Evolutionary conservation across 2,113 vertebrate genomes (phyloP).

Genomic region (Nicator chloris): DNA sequence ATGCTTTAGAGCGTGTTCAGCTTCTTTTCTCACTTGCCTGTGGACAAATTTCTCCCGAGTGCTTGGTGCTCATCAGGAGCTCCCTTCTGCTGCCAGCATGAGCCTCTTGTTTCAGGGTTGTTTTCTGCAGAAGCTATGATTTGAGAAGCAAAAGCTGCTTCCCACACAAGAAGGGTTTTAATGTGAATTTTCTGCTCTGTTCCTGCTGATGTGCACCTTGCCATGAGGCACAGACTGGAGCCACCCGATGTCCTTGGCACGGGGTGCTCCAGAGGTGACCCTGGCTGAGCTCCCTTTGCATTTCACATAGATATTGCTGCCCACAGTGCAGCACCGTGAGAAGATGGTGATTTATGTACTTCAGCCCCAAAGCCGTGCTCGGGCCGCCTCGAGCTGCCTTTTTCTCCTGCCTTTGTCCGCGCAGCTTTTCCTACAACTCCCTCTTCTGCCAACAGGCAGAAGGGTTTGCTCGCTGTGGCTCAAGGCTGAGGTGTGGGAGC

Average conservation of each 20-base stretch:
- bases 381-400: neutral
- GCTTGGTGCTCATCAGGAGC: neutral
- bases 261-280: neutral
- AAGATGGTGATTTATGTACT: neutral
- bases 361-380: neutral
- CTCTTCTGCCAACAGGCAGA: slow-evolving; percentile 63
- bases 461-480: slow-evolving; percentile 28
- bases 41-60: neutral
- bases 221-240: neutral
- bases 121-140: neutral
- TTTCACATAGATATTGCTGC: neutral
- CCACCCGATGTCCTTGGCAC: neutral
- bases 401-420: neutral
- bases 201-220: neutral
- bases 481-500: neutral
- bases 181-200: neutral
- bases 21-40: neutral
- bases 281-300: neutral
- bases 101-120: neutral
- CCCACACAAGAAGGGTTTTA: neutral
- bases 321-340: neutral
- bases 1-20: neutral
- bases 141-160: neutral
- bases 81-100: neutral
- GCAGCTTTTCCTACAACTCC: slow-evolving; percentile 66